A percentile compares a stretch with the other conserved stretches of the same genome.
These are phyloP conservation scores for Euglossa dilemma DNA, from an alignment of 1,140 invertebrate genomes.

Conservation along the genomic window DNA sequence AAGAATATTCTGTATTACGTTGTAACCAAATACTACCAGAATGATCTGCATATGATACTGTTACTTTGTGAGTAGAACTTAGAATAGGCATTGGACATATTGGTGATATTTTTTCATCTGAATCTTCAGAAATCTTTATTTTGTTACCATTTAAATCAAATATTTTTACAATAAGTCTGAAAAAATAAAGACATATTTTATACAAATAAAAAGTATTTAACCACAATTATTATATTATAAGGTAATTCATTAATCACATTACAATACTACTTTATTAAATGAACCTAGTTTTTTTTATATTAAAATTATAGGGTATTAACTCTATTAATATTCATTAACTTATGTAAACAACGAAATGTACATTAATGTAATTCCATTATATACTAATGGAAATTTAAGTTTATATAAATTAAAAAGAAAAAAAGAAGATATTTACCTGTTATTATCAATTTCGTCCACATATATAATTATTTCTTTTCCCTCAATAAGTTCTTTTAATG, in stretches of 20 bases:
- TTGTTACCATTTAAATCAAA: constrained; percentile 84
- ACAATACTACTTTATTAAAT: not conserved
- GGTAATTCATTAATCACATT: not conserved
- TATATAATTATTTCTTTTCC: constrained; percentile 81
- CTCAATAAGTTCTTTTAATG: constrained; percentile 65
- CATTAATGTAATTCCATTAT: no score
- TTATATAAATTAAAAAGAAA: no score
- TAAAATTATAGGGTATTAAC: not conserved
- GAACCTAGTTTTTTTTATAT: not conserved
- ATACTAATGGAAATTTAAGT: not conserved
- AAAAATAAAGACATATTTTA: constrained; percentile 61
- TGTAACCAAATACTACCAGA: constrained; percentile 86
- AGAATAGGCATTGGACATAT: constrained; percentile 84
- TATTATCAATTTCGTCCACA: constrained; percentile 83
- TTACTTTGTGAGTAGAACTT: constrained; percentile 81
- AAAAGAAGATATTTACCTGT: constrained; percentile 79
- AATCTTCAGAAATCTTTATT: constrained; percentile 82
- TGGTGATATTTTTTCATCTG: constrained; percentile 81
- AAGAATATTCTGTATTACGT: constrained; percentile 76
- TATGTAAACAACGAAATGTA: not conserved
- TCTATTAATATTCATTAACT: not conserved
- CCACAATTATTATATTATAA: not conserved
- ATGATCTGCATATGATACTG: constrained; percentile 80
- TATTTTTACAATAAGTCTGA: constrained; percentile 84
- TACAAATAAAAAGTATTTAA: not conserved